Base-by-base conservation (phyloP, 1,140 invertebrate species). In the Antheraea pernyi region DNA sequence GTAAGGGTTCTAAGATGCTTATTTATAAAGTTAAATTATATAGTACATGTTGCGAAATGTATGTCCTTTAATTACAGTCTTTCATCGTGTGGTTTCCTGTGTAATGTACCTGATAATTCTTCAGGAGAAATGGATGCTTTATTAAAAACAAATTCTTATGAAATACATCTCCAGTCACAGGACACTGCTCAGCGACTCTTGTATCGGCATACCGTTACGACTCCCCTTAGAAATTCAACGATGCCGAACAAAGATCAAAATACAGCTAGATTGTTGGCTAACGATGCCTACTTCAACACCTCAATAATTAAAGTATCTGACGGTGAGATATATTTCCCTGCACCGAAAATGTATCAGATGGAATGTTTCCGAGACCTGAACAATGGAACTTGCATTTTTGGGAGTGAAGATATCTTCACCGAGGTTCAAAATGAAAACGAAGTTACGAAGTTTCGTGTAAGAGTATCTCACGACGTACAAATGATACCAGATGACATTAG, bases 291-390 rank as follows among this genome's bases (percentile, higher is more conserved):
- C 68, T 95, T 94, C 70, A 93, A 92, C 61, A 94, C 93, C 0
- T 92, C 94, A 0, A 87, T 95, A 10, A 91, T 94, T 5, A 93
- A 91, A 76, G 72, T 95, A 16, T 94, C 94, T 0, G 90, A 92
- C 53, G 91, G 86, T 58, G 77, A 83, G 59, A 90, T 94, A 63
- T 96, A 94, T 80, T 96, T 96, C 79, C 95, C 95, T 7, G 90
- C 94, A 2, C 83, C 89, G 5, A 85, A 84, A 63, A 77, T 93
- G 42, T 93, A 88, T 68, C 71, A 82, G 70, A 76, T 92, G 59
- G 73, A 84, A 59, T 92, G 88, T 68, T 68, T 64, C 19, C 70
- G 77, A 59, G 76, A 74, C 37, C 73, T 70, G 3, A 83, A 59
- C 16, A 86, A 88, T 71, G 79, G 77, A 10, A 82, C 79, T 0